Evolutionary conservation across 37 sponge, comb jelly and placozoan species (phyloP), one percentile per base, ranked within the genome.

Genomic region (Halichondria panicea): DNA sequence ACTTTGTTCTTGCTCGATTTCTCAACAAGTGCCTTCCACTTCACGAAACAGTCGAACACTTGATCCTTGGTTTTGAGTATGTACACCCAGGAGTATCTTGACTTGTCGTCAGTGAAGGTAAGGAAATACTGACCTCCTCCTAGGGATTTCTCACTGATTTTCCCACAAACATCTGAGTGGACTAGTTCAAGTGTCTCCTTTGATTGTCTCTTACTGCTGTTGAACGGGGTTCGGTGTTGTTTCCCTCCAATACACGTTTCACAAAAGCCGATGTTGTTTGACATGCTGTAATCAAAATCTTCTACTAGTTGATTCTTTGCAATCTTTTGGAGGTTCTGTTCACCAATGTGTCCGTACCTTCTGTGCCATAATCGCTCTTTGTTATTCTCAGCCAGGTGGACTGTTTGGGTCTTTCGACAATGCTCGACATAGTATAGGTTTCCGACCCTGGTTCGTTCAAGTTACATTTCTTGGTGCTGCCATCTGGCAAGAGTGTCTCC

Each of bases 151-250:
- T 69, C 41, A 27, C 42, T 28, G 64, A 84, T 59, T 31, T 84
- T 84, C 25, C 85, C 78, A 36, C 85, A 83, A 37, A 83, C 75
- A 38, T 83, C 84, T 22, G 63, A 71, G 33, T 80, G 81, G 2
- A 80, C 81, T 19, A 80, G 37, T n/a, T 55, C 84, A 7, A 83
- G 75, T 21, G 69, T 69, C 33, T 75, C 76, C 24, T 3, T 75
- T 28, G 73, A 35, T 46, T 50, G 31, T 28, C 43, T 84, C 25
- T 15, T 71, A 38, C 78, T 66, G 25, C 30, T 79, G 19, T 24
- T 31, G 35, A 86, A 67, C 33, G 52, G 66, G 25, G 43, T 67
- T 43, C 62, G 81, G 15, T 85, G 77, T 18, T 68, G 87, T 53
- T 85, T 85, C 4, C 79, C 86, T 21, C 66, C 67, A 32, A 72